A percentile compares a stretch with the other conserved stretches of the same genome.
Evolutionary conservation across 2,888 invertebrate species (phyloP).

Genomic region (Drosophila robusta): DNA sequence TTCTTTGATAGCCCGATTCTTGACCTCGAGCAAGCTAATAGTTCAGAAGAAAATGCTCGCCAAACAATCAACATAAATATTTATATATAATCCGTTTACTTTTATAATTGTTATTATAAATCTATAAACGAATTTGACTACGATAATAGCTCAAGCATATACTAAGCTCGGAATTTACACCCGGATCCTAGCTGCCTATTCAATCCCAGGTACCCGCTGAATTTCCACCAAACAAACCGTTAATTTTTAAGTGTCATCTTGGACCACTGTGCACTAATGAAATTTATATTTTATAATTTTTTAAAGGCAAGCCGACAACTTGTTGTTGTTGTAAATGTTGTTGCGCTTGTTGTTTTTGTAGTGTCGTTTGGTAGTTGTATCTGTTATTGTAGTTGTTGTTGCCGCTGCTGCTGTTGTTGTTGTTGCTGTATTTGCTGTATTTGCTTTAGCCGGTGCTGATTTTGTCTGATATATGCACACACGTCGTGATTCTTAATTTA

Average conservation of each 20-base stretch:
- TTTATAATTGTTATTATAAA: no score
- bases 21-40: no score
- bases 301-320: conserved; percentile 43
- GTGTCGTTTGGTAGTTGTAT: conserved; percentile 18
- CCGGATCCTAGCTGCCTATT: background rate
- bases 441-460: conserved; percentile 50
- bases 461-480: conserved; percentile 70
- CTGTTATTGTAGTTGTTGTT: conserved; percentile 7
- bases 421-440: conserved; percentile 19
- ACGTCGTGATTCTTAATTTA: conserved; percentile 68
- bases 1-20: no score
- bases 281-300: conserved; percentile 33
- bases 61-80: no score
- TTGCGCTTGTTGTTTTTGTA: conserved; percentile 31
- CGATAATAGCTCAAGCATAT: no score
- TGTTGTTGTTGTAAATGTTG: conserved; percentile 38
- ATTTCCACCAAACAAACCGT: background rate
- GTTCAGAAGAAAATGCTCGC: no score
- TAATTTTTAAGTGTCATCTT: background rate
- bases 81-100: no score
- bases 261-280: conserved; percentile 66
- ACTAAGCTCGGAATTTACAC: no score
- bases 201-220: background rate
- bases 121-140: no score
- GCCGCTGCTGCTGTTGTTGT: background rate